A percentile compares a stretch with the other conserved stretches of the same genome.
These are phyloP conservation scores for Ecliptopera silaceata DNA, from an alignment of 2,888 invertebrate genomes.

Conservation along the genomic window DNA sequence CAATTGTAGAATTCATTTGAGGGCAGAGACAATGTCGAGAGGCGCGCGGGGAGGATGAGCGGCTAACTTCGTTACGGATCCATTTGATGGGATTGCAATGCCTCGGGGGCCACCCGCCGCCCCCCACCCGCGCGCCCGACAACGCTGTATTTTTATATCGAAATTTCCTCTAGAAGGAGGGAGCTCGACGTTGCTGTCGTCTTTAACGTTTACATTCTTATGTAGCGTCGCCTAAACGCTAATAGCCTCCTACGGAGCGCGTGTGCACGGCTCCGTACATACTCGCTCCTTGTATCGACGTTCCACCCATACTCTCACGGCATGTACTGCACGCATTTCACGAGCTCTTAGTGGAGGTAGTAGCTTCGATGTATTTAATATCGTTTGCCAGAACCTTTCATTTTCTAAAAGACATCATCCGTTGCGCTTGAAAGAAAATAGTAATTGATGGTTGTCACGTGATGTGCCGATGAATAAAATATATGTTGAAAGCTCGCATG, in stretches of 20 bases:
- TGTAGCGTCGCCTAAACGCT: constrained; percentile 80
- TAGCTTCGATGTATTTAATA: constrained; percentile 67
- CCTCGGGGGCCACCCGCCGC: constrained; percentile 75
- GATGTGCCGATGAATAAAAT: constrained; percentile 59
- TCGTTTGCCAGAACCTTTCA: constrained; percentile 69
- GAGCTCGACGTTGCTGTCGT: constrained; percentile 72
- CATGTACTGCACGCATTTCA: constrained; percentile 52
- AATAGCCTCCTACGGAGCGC: constrained; percentile 75
- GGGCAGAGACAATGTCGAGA: constrained; percentile 82
- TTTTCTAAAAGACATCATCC: constrained; percentile 63
- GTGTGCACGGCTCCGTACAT: constrained; percentile 55
- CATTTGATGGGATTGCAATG: constrained; percentile 90
- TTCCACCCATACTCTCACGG: constrained; percentile 29
- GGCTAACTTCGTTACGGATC: constrained; percentile 90
- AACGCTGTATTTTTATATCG: constrained; percentile 81
- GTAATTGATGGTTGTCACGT: constrained; percentile 51
- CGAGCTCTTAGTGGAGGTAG: constrained; percentile 69
- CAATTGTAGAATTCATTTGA: constrained; percentile 84
- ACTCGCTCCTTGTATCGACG: constrained; percentile 35
- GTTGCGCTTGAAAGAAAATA: constrained; percentile 59
- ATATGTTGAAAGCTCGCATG: constrained; percentile 47
- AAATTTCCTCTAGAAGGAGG: constrained; percentile 79
- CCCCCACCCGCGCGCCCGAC: constrained; percentile 54
- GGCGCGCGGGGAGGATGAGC: constrained; percentile 83
- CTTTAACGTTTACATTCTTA: constrained; percentile 83